Evolutionary conservation across 2,113 vertebrate species (phyloP).

Genomic region (Bubalus kerabau): DNA sequence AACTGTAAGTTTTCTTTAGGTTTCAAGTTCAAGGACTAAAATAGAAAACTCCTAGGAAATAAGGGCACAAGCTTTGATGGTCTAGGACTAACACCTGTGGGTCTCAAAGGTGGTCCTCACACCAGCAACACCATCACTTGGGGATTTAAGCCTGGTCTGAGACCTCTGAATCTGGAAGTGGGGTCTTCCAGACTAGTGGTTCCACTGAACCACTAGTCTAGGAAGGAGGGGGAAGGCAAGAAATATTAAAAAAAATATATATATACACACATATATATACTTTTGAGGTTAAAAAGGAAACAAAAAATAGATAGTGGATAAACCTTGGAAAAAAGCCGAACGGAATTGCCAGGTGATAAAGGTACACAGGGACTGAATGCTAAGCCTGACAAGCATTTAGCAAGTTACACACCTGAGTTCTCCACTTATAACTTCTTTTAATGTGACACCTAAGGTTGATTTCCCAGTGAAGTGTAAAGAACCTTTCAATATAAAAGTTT

Average conservation of each 20-base stretch:
- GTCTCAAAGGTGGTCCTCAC: background rate
- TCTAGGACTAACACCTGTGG: background rate
- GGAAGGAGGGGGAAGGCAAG: background rate
- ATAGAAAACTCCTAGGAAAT: background rate
- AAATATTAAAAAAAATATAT: background rate
- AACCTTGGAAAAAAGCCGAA: background rate
- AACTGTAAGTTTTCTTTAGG: background rate
- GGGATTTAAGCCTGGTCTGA: background rate
- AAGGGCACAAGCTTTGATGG: background rate
- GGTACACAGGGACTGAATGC: background rate
- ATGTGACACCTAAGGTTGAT: background rate
- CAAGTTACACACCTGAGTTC: background rate
- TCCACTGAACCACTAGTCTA: background rate
- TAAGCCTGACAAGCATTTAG: background rate
- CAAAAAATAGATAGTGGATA: background rate
- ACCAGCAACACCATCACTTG: background rate
- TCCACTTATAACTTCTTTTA: background rate
- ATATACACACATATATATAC: background rate
- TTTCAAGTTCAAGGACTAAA: background rate
- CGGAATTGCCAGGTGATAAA: background rate
- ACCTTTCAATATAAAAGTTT: background rate
- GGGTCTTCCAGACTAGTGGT: background rate
- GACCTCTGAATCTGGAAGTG: background rate
- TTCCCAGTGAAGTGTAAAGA: background rate
- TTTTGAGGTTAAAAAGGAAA: background rate